Evolutionary conservation across 2,113 vertebrate genomes (phyloP).

Genomic region (Heloderma charlesbogerti): DNA sequence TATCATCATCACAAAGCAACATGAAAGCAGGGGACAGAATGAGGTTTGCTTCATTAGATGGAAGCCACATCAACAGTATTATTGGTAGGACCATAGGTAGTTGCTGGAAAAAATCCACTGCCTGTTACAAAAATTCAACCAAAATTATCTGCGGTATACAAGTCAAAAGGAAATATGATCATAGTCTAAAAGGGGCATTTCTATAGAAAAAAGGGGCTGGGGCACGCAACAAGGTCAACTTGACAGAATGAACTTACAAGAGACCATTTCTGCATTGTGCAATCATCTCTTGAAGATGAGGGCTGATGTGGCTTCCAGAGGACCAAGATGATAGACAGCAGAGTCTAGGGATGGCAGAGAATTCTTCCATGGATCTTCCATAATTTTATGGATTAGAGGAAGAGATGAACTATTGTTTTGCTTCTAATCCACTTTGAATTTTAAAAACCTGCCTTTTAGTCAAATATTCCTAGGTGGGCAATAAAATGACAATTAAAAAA

Average conservation of each 20-base stretch:
- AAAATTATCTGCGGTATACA: constrained; percentile 30
- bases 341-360: not conserved
- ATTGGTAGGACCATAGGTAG: constrained; percentile 7
- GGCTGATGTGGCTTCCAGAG: constrained; percentile 41
- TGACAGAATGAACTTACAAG: constrained; percentile 57
- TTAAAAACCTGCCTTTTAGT: not conserved
- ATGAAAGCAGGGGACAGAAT: constrained; percentile 33
- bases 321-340: not conserved
- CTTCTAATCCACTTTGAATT: not conserved
- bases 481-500: not conserved
- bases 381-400: too few species aligned
- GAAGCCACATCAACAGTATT: constrained; percentile 38
- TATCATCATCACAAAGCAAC: not conserved
- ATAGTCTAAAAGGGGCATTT: constrained; percentile 42
- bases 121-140: constrained; percentile 43
- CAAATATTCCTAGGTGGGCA: not conserved
- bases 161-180: constrained; percentile 37
- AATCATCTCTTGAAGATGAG: constrained; percentile 34
- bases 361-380: too few species aligned
- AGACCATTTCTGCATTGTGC: constrained; percentile 38
- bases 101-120: too few species aligned
- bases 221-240: constrained; percentile 42
- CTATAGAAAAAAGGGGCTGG: constrained; percentile 41
- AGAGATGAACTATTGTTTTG: too few species aligned
- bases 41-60: constrained; percentile 34